These are phyloP conservation scores for Opisthocomus hoazin DNA, from an alignment of 2,113 vertebrate genomes.

Conservation along the genomic window DNA sequence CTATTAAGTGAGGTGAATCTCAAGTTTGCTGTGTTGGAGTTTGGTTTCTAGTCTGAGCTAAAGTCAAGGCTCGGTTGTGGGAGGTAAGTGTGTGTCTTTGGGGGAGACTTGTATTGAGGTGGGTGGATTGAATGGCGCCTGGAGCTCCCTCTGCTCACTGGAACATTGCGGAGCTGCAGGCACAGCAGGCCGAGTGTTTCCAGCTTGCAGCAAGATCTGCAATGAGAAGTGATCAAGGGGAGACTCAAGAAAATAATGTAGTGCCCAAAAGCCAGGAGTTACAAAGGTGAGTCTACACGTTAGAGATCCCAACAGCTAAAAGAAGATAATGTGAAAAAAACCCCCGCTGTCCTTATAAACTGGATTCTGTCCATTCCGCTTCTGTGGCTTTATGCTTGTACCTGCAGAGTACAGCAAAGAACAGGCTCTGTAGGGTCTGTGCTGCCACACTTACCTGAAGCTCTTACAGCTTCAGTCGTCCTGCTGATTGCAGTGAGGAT, in stretches of 20 bases:
- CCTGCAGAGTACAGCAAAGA: background rate
- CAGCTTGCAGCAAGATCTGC: background rate
- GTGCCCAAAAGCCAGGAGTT: background rate
- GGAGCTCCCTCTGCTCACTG: background rate
- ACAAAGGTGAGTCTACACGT: background rate
- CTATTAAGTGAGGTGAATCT: background rate
- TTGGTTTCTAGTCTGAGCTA: background rate
- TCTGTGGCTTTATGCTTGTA: fast-evolving
- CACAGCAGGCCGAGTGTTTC: background rate
- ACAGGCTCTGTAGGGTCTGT: background rate
- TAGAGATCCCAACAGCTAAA: background rate
- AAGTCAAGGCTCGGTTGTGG: background rate
- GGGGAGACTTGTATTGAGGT: background rate
- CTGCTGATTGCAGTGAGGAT: background rate
- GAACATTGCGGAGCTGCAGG: fast-evolving
- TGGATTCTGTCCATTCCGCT: background rate
- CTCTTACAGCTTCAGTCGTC: background rate
- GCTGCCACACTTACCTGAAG: background rate
- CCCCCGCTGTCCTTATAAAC: background rate
- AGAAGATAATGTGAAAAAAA: background rate
- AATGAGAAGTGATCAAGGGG: background rate
- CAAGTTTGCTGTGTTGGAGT: background rate
- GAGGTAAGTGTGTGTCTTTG: background rate
- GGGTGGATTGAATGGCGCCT: background rate
- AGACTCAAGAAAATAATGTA: background rate